A percentile compares a stretch with the other conserved stretches of the same genome.
Evolutionary conservation across 2,797 vertebrate genomes (phyloP).

Genomic region (Artibeus lituratus): DNA sequence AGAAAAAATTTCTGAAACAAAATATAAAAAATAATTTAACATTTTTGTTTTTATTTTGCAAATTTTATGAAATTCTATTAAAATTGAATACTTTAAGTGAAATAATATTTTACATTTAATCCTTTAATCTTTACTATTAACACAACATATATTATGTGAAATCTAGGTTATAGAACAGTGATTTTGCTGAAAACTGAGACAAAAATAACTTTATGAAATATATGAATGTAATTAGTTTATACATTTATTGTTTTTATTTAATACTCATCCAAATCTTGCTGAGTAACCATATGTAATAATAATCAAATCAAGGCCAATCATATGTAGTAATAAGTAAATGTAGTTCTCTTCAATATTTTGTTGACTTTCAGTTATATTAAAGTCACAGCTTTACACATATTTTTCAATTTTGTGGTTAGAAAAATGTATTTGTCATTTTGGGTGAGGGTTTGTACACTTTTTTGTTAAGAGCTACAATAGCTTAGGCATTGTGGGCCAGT

Average conservation of each 20-base stretch:
- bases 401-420: background rate
- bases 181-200: background rate
- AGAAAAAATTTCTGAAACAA: background rate
- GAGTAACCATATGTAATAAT: background rate
- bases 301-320: background rate
- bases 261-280: background rate
- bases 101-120: background rate
- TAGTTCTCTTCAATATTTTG: background rate
- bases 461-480: background rate
- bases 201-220: background rate
- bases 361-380: background rate
- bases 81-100: background rate
- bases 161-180: background rate
- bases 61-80: background rate
- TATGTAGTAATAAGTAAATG: background rate
- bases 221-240: background rate
- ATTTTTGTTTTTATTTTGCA: background rate
- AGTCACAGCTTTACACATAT: background rate
- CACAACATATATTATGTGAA: background rate
- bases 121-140: background rate
- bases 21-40: background rate
- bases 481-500: background rate
- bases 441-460: background rate
- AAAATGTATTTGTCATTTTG: background rate
- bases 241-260: background rate